Base-by-base conservation (phyloP, 2,888 invertebrate species). In the Dicycla oo region DNA sequence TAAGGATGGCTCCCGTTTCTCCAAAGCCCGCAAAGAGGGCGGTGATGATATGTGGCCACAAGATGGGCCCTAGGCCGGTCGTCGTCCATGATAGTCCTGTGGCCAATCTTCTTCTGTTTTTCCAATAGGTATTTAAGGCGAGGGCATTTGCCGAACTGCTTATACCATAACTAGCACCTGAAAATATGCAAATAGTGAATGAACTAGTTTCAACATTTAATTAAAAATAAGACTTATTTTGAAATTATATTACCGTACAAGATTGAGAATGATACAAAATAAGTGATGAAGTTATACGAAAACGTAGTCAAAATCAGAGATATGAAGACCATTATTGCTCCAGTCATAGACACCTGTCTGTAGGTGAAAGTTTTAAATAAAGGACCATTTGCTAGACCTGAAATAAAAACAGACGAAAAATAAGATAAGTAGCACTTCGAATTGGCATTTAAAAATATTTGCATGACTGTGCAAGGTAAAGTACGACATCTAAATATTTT, bases 111-210 rank as follows among this genome's bases (percentile, higher is more conserved):
- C 98, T 96, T 89, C 97, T 97, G 66, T 97, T 95, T 89, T 97
- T 97, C 94, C 98, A 98, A 90, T 97, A 98, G 5, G 97, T 97
- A 87, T 98, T 98, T 73, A 98, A 91, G 3, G 98, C 98, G 78
- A 98, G 90, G 18, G 97, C 97, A 84, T 97, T 97, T 4, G 98
- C 97, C 0, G 98, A 97, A 87, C 97, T 96, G 53, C 97, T 97
- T 61, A 98, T 96, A 13, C 97, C 97, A 78, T 97, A 95, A 2
- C 97, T 97, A 75, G 96, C 94, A 84, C 97, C 97, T 97, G 88
- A 71, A 93, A 93, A 69, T 63, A 18, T 57, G 51, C n/a, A 38
- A 75, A 69, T 11, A 54, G 30, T 10, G 3, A 15, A 49, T n/a
- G 0, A 34, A 26, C 1, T 1, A 13, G n/a, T n/a, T 43, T 30